Conservation (phyloP, 2,113 vertebrate species). For the Alouatta palliata region DNA sequence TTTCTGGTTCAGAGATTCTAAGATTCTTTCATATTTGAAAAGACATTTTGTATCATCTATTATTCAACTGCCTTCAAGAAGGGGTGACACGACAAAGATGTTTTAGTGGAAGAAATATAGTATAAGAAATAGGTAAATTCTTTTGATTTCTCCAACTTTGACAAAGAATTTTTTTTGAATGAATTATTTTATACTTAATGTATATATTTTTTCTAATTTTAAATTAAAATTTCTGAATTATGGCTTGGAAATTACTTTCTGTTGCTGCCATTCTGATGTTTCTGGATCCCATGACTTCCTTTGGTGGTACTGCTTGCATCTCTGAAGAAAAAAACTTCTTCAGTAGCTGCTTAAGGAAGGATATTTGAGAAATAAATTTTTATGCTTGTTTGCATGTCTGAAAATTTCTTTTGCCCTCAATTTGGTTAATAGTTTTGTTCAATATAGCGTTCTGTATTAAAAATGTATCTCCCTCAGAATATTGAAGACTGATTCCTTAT, state of each 20-base stretch:
- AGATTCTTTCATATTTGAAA: not conserved
- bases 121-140: not conserved
- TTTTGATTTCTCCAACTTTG: not conserved
- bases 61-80: not conserved
- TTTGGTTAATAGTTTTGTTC: not conserved
- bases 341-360: not conserved
- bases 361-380: not conserved
- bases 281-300: not conserved
- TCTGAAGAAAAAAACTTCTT: not conserved
- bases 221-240: not conserved
- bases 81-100: not conserved
- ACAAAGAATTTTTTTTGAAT: not conserved
- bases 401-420: not conserved
- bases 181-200: not conserved
- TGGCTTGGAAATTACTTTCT: not conserved
- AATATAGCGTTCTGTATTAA: not conserved
- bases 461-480: slow-evolving; percentile 20
- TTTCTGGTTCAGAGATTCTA: slow-evolving; percentile 7
- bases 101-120: not conserved
- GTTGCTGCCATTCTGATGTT: not conserved
- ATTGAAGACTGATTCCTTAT: not conserved
- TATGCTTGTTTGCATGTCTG: not conserved
- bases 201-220: not conserved
- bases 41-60: not conserved
- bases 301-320: not conserved